Conservation (phyloP, 2,888 invertebrate genomes). For the Drosophila lacicola region DNA sequence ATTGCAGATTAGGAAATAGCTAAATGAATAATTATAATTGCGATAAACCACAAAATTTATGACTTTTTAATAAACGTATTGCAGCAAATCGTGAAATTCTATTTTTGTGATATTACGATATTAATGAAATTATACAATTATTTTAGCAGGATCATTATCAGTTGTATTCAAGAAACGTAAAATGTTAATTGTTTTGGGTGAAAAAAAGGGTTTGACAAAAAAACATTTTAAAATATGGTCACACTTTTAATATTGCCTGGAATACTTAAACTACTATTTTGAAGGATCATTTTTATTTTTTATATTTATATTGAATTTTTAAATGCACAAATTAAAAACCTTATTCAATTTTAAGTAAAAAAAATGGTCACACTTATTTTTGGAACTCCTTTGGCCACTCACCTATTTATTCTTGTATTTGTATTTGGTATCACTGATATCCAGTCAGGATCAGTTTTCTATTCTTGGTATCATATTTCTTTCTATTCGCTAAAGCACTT, state of each 20-base stretch:
- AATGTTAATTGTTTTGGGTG: background rate
- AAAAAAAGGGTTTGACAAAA: too few species aligned
- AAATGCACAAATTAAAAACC: background rate
- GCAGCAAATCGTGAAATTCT: slow-evolving; percentile 30
- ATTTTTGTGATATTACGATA: background rate
- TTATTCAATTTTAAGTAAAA: background rate
- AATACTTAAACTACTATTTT: too few species aligned
- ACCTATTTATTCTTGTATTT: slow-evolving; percentile 12
- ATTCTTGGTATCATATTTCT: slow-evolving; percentile 67
- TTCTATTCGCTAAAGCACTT: slow-evolving; percentile 18
- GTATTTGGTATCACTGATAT: slow-evolving; percentile 34
- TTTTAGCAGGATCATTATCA: background rate
- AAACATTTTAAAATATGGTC: too few species aligned
- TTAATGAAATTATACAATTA: slow-evolving; percentile 1
- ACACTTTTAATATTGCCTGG: too few species aligned
- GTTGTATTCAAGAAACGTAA: background rate
- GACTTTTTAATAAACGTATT: slow-evolving; percentile 22
- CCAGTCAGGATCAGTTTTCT: slow-evolving; percentile 54
- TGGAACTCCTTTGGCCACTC: background rate
- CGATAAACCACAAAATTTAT: slow-evolving; percentile 31
- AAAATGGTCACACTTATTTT: background rate
- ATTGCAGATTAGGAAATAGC: slow-evolving; percentile 13
- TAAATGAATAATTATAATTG: slow-evolving; percentile 20
- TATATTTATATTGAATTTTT: background rate
- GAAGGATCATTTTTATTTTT: too few species aligned